Conservation (phyloP, 2,888 invertebrate species). For the Therioaphis trifolii region DNA sequence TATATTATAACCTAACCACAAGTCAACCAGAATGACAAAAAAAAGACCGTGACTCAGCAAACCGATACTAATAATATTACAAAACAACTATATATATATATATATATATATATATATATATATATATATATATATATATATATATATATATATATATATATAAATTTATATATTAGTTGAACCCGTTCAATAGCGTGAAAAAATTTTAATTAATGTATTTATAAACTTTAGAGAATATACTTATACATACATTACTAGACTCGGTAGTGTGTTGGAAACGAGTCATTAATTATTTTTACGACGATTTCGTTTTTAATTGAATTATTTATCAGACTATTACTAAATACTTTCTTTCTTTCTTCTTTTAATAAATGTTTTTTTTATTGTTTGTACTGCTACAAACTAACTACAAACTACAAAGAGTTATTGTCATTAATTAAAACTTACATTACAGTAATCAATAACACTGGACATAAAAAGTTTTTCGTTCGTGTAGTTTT, state of each 20-base stretch:
- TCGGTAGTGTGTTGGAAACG: not conserved
- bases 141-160: too few species aligned
- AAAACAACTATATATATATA: too few species aligned
- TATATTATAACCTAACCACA: too few species aligned
- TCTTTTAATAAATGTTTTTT: slow-evolving; percentile 2
- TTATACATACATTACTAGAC: not conserved
- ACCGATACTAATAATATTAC: too few species aligned
- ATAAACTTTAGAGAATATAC: not conserved
- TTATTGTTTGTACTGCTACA: not conserved
- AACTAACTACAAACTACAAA: not conserved
- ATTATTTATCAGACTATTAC: slow-evolving; percentile 3
- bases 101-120: too few species aligned
- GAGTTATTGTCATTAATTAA: slow-evolving; percentile 17
- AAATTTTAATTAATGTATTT: not conserved
- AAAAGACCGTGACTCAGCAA: too few species aligned
- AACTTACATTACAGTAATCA: not conserved
- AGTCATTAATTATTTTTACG: slow-evolving; percentile 22
- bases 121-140: too few species aligned
- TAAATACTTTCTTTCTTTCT: not conserved
- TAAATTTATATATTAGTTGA: not conserved
- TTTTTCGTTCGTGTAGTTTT: not conserved
- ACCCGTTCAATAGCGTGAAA: not conserved
- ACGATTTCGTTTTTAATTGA: not conserved
- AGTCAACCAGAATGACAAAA: too few species aligned
- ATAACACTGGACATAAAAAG: not conserved